These are phyloP conservation scores for Helleia helle DNA, from an alignment of 2,888 invertebrate genomes.

Conservation along the genomic window DNA sequence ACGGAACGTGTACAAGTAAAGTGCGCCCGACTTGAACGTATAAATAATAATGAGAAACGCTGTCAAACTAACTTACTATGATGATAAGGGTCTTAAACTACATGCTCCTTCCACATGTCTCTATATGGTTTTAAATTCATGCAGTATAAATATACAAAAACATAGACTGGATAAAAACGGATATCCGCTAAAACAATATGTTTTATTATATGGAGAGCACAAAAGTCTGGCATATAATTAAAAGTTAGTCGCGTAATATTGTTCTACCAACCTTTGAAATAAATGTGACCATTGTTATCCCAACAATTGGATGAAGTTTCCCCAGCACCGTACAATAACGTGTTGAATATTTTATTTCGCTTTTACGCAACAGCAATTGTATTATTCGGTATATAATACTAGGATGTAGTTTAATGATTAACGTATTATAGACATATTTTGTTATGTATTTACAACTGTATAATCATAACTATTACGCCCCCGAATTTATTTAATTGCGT, in stretches of 20 bases:
- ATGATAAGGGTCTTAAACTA: too few species aligned
- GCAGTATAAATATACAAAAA: too few species aligned
- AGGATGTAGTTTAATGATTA: not conserved
- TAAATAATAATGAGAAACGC: too few species aligned
- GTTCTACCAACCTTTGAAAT: constrained; percentile 42
- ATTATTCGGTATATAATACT: constrained; percentile 28
- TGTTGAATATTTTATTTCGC: constrained; percentile 34
- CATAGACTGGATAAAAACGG: constrained; percentile 1
- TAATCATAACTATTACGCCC: not conserved
- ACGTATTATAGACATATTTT: not conserved
- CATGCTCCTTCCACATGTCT: too few species aligned
- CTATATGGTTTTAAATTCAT: too few species aligned
- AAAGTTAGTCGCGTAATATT: constrained; percentile 26
- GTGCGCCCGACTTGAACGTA: too few species aligned
- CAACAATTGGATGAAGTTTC: constrained; percentile 46
- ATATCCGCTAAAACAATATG: constrained; percentile 5
- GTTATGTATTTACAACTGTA: not conserved
- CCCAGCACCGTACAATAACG: constrained; percentile 35
- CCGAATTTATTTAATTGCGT: too few species aligned
- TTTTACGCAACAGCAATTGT: constrained; percentile 63
- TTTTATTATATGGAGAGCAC: constrained; percentile 1
- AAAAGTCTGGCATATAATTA: constrained; percentile 23
- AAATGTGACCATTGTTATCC: constrained; percentile 40
- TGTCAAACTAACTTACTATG: too few species aligned
- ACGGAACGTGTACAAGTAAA: too few species aligned